These are phyloP conservation scores for Hipparchia semele DNA, from an alignment of 2,888 invertebrate genomes.

Conservation along the genomic window DNA sequence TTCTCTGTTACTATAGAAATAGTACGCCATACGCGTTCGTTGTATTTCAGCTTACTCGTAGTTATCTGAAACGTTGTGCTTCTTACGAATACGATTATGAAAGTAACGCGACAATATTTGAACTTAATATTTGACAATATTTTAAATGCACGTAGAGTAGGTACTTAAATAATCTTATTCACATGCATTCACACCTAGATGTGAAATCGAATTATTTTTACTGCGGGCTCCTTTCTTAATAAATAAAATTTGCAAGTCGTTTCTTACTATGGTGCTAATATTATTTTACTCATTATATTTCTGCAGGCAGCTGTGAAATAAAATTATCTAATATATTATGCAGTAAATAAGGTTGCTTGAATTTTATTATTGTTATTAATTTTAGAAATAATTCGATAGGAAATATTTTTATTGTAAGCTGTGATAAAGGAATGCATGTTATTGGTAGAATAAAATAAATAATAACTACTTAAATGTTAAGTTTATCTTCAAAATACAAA, in stretches of 20 bases:
- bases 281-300: slow-evolving; percentile 11
- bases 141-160: no score
- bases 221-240: background rate
- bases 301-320: background rate
- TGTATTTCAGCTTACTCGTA: no score
- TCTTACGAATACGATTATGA: no score
- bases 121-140: no score
- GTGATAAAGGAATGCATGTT: slow-evolving; percentile 66
- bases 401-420: slow-evolving; percentile 50
- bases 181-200: background rate
- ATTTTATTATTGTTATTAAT: background rate
- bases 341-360: background rate
- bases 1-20: no score
- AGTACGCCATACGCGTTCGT: no score
- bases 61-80: no score
- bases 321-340: background rate
- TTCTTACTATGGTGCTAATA: slow-evolving; percentile 1
- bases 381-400: slow-evolving; percentile 1
- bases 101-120: no score
- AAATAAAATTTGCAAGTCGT: background rate
- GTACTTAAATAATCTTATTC: no score
- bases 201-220: background rate
- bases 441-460: slow-evolving; percentile 37
- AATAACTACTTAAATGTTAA: slow-evolving; percentile 17
- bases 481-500: slow-evolving; percentile 20